A percentile compares a stretch with the other conserved stretches of the same genome.
Evolutionary conservation across 2,888 invertebrate genomes (phyloP).

Genomic region (Lasioglossum malachurum): DNA sequence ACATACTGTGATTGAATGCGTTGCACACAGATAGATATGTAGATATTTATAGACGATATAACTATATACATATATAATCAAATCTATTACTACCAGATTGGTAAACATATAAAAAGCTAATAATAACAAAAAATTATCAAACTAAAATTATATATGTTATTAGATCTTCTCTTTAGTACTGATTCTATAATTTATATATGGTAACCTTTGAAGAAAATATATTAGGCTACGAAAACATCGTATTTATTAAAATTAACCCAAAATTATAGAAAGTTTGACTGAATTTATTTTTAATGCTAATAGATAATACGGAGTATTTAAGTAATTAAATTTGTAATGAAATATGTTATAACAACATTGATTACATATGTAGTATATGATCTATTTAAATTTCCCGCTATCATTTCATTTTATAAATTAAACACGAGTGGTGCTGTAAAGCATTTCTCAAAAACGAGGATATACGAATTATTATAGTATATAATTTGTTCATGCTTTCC

Average conservation of each 20-base stretch:
- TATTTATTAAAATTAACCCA: constrained; percentile 11
- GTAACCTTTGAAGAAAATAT: too few species aligned
- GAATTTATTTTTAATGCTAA: background rate
- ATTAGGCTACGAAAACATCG: background rate
- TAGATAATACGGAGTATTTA: background rate
- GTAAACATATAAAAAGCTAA: background rate
- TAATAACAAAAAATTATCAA: background rate
- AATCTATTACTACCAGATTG: background rate
- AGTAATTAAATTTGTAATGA: background rate
- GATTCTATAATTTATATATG: too few species aligned
- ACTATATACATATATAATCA: background rate
- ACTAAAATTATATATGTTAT: background rate
- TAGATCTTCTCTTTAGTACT: too few species aligned
- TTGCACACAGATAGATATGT: constrained; percentile 17
- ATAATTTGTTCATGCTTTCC: background rate
- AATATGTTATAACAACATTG: background rate
- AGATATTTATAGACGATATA: background rate
- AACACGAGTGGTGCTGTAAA: background rate
- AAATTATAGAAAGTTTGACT: background rate
- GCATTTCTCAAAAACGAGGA: background rate
- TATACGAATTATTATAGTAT: background rate
- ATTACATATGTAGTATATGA: background rate
- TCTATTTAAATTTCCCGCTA: constrained; percentile 6
- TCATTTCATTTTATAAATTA: background rate
- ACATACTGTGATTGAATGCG: constrained; percentile 18